Conservation (phyloP, 1,140 invertebrate species). For the Eriosoma lanigerum region DNA sequence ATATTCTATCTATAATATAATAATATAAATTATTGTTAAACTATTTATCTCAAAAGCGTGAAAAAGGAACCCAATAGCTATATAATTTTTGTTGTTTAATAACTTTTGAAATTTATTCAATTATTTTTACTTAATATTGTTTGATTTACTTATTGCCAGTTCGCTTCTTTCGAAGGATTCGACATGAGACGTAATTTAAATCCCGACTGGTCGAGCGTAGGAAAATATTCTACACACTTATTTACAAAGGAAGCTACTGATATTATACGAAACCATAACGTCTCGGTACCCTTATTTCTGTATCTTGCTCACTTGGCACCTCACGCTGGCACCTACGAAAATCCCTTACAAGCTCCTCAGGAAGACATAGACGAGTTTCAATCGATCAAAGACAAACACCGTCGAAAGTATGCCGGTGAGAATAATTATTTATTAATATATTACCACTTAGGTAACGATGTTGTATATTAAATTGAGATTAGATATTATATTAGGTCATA, state of each 20-base stretch:
- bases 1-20: no score
- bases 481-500: no score
- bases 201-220: conserved; percentile 55
- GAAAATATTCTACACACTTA: conserved; percentile 65
- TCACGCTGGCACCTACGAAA: conserved; percentile 66
- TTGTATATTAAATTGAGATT: no score
- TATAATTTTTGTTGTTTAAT: no score
- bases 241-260: conserved; percentile 63
- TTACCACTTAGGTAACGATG: no score
- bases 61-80: no score
- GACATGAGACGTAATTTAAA: conserved; percentile 60
- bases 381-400: conserved; percentile 72
- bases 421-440: background rate
- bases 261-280: conserved; percentile 62
- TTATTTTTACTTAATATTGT: no score
- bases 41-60: no score
- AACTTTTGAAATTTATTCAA: no score
- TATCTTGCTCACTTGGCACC: conserved; percentile 78
- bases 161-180: conserved; percentile 56
- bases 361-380: conserved; percentile 72
- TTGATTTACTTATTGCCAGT: conserved; percentile 46
- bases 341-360: conserved; percentile 71
- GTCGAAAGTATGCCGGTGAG: conserved; percentile 77
- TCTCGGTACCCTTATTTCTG: conserved; percentile 71
- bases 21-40: no score